These are phyloP conservation scores for Numida meleagris DNA, from an alignment of 2,113 vertebrate species.

Conservation along the genomic window DNA sequence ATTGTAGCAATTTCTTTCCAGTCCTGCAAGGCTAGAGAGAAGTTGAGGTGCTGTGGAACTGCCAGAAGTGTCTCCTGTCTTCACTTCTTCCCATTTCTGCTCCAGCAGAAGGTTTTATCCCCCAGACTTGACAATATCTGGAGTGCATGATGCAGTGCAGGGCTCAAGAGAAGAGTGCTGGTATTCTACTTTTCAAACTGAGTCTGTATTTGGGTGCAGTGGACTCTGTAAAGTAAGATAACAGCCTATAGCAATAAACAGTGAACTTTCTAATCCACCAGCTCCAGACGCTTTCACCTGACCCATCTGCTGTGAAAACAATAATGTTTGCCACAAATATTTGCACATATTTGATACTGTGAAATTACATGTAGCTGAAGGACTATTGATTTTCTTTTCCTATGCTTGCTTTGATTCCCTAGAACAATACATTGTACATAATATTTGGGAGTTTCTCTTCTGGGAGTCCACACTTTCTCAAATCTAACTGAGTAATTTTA, in stretches of 20 bases:
- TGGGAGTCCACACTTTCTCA: background rate
- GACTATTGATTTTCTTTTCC: conserved; percentile 32
- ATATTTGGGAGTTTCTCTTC: conserved; percentile 20
- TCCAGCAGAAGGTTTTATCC: background rate
- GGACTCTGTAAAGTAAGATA: background rate
- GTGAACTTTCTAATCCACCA: background rate
- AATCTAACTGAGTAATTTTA: conserved; percentile 42
- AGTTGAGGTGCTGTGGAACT: background rate
- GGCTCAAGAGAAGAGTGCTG: background rate
- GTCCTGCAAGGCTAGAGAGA: background rate
- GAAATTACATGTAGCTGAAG: background rate
- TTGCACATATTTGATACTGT: conserved; percentile 20
- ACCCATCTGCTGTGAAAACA: background rate
- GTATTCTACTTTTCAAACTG: rapidly evolving
- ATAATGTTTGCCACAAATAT: conserved; percentile 7
- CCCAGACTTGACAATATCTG: background rate
- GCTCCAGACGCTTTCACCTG: background rate
- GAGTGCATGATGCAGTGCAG: background rate
- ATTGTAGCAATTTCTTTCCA: background rate
- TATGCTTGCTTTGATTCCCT: conserved; percentile 34
- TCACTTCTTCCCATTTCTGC: background rate
- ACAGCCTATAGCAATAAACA: background rate
- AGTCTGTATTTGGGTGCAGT: background rate
- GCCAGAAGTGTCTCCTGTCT: background rate
- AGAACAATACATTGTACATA: conserved; percentile 6